Evolutionary conservation across 2,797 vertebrate genomes (phyloP).

Genomic region (Tachyglossus aculeatus): DNA sequence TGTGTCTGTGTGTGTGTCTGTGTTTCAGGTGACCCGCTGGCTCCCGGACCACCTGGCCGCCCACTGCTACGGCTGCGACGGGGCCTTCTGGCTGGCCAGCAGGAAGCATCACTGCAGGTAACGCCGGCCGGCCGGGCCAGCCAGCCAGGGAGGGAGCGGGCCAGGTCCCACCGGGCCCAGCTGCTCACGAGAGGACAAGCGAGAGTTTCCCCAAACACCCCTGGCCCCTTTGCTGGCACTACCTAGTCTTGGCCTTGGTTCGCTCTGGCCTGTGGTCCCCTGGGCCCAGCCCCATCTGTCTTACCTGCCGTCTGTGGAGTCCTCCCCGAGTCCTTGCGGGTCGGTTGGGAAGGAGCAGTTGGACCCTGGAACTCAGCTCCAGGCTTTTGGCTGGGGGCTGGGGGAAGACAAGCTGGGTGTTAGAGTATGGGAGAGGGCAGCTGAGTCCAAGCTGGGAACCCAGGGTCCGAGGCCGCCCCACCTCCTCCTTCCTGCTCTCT

Average conservation of each 20-base stretch:
- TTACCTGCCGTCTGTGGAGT: conserved; percentile 13
- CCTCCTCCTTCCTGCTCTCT: too few species aligned
- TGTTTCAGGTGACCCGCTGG: conserved; percentile 92
- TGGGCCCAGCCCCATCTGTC: not conserved
- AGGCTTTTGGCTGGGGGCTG: too few species aligned
- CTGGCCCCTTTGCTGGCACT: not conserved
- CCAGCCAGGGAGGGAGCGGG: not conserved
- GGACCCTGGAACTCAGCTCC: too few species aligned
- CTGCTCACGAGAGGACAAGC: too few species aligned
- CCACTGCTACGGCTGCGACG: conserved; percentile 96
- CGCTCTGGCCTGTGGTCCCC: not conserved
- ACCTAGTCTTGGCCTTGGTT: not conserved
- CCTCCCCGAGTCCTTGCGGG: not conserved
- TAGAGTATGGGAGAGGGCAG: too few species aligned
- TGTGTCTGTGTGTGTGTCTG: not conserved
- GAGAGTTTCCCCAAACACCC: not conserved
- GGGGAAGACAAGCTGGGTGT: too few species aligned
- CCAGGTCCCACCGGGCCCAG: not conserved
- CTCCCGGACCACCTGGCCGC: conserved; percentile 95
- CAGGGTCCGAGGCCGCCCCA: too few species aligned
- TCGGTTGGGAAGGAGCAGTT: too few species aligned
- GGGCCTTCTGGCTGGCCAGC: conserved; percentile 92
- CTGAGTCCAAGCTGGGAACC: too few species aligned
- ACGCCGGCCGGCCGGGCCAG: not conserved
- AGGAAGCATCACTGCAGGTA: conserved; percentile 98